Evolutionary conservation across 2,113 vertebrate species (phyloP), one percentile per base, ranked within the genome.

Genomic region (Canis aureus): DNA sequence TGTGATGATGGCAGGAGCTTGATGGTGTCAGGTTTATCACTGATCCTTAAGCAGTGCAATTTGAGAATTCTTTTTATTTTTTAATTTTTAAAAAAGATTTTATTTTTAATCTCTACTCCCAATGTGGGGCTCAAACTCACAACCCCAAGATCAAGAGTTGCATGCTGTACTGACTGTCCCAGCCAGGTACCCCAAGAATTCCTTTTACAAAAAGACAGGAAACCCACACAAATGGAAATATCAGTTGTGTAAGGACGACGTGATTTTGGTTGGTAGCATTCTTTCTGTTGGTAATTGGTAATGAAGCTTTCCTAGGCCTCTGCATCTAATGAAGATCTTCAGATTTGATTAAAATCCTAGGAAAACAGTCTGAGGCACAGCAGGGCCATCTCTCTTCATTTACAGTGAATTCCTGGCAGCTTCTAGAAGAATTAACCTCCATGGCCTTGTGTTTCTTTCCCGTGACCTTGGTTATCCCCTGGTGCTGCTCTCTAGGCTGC

Each of bases 401-500:
- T 59, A 69, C 35, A 13, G 2, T 4, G 20, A 53, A 10, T 71
- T 79, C 29, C 22, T 76, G 86, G 66, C 10, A 55, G 32, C n/a
- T n/a, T 49, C n/a, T 32, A 12, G 6, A 82, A 25, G 5, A 53
- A 32, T n/a, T 16, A 73, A 55, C 59, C 32, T 86, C 43, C 22
- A 60, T 32, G 86, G 27, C 53, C 27, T 78, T 29, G 6, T 17
- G 8, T 38, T 88, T 62, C 55, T 92, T 62, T 69, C 43, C 29
- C 25, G 0, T 8, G 51, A 38, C 29, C n/a, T 67, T 43, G 59
- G 57, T 20, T 43, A 32, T 62, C 23, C 15, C 23, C 23, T 11
- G 11, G 17, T 51, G 79, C 38, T 17, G 9, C 8, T 80, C 78
- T 80, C 74, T 86, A 29, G 25, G 80, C 91, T 98, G 97, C 97